A percentile compares a stretch with the other conserved stretches of the same genome.
phyloP scores from a whole-genome alignment of 2,113 vertebrate genomes.

The Ahaetulla prasina region DNA sequence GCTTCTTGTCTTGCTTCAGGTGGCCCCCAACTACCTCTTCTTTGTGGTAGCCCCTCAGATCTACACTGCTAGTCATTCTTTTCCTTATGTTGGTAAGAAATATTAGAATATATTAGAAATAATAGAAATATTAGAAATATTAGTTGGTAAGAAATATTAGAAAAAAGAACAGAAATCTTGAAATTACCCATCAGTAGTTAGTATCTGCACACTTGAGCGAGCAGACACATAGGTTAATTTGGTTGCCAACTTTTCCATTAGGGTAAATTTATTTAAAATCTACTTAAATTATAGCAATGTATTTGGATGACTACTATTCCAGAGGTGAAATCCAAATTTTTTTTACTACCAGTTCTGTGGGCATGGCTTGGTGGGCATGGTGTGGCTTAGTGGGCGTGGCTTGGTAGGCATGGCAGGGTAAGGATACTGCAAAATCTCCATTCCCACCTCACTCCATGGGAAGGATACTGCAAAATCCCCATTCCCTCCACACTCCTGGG shows the following conservation, averaged over 20 bases:
- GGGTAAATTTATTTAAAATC: neutral
- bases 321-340: too few relatives aligned
- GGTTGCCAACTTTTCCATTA: neutral
- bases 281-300: neutral
- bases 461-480: too few relatives aligned
- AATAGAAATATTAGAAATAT: too few relatives aligned
- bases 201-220: neutral
- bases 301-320: neutral
- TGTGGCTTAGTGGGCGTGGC: too few relatives aligned
- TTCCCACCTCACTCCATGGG: too few relatives aligned
- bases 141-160: neutral
- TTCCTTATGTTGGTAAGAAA: neutral
- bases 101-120: too few relatives aligned
- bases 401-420: too few relatives aligned
- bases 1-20: neutral
- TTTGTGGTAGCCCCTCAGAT: neutral
- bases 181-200: neutral
- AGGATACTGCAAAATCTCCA: too few relatives aligned
- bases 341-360: too few relatives aligned
- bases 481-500: too few relatives aligned
- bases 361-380: too few relatives aligned
- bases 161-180: neutral
- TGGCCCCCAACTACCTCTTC: neutral
- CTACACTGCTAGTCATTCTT: neutral
- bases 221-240: neutral